Evolutionary conservation across 1,140 invertebrate genomes (phyloP), one percentile per base, ranked within the genome.

Genomic region (Wiebesia pumilae): DNA sequence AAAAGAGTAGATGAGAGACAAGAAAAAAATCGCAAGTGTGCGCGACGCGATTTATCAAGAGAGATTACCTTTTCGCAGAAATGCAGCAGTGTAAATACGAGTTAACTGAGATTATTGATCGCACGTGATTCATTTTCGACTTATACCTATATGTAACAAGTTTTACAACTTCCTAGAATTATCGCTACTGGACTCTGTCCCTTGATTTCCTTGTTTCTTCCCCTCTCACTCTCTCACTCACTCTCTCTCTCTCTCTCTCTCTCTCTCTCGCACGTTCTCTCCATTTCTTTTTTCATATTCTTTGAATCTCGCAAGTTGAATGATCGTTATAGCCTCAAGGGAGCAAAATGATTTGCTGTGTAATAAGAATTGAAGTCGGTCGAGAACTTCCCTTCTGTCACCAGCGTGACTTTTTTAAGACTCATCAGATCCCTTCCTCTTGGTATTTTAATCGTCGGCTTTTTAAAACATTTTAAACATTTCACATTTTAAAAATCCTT

Each of bases 81-180:
- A 75, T 58, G 67, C 30, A 83, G 51, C 40, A 0, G 21, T 24
- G 71, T 27, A 58, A 30, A 73, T 69, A 24, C 81, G 43, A 47
- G 65, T 21, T 33, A 3, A 19, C 54, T 38, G n/a, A 69, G 43
- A 84, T 84, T 84, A 84, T 84, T 79, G 83, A 84, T 84, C 83
- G 73, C 12, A 51, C 73, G 38, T 40, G 19, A 24, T 71, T 67
- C 75, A 30, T 69, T 67, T 69, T 79, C 62, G 14, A 51, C 43
- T 54, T 47, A 27, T 30, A 47, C 51, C 16, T 78, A 65, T 67
- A 38, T 35, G 80, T 40, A 65, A 67, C 80, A 38, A 65, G 73
- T 79, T 84, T 84, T 84, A 84, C 83, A 77, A 84, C 80, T 79
- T 84, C 54, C 83, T 38, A 19, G 51, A 58, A 77, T 78, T 78